Base-by-base conservation (phyloP, 2,888 invertebrate species). In the Electrophaes corylata region DNA sequence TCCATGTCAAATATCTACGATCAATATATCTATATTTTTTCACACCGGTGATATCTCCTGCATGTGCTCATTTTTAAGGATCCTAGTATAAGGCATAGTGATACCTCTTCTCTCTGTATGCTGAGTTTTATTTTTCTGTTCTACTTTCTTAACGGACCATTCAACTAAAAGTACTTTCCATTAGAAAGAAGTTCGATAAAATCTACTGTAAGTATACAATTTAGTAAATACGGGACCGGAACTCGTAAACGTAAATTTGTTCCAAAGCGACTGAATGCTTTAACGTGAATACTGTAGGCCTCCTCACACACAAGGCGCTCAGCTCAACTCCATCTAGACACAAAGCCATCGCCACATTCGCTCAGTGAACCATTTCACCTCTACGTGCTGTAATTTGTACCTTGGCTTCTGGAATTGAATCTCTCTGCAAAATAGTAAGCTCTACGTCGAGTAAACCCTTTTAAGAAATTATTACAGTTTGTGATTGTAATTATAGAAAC, bases 221-320 rank as follows among this genome's bases (percentile, higher is more conserved):
- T 81, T 76, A 67, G 67, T 60, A 73, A 72, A 73, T 76, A 76
- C 73, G 70, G 72, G 62, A 58, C 70, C 64, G 73, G 63, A 71
- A 75, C 74, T 78, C 77, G 73, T 79, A 78, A 79, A 78, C 76
- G 75, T 80, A 79, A 82, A 81, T 83, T 83, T 72, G 71, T 75
- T 75, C 65, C 65, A 75, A 81, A 83, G 76, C 78, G 70, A 57
- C 65, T 69, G 72, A 76, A 76, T 77, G 72, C 72, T 78, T 72
- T 73, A 75, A 73, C 71, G 69, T 75, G 69, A 72, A 65, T 71
- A 69, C 64, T 71, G 69, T 77, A 78, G 78, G 72, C 76, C 68
- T 69, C 72, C 74, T 72, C 73, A 77, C 78, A 77, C 78, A 78
- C 75, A 75, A 74, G 73, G 65, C 44, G 66, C 71, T 70, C 66